These are phyloP conservation scores for Ditylenchus weischeri DNA, from an alignment of 2,888 invertebrate species.

Conservation along the genomic window DNA sequence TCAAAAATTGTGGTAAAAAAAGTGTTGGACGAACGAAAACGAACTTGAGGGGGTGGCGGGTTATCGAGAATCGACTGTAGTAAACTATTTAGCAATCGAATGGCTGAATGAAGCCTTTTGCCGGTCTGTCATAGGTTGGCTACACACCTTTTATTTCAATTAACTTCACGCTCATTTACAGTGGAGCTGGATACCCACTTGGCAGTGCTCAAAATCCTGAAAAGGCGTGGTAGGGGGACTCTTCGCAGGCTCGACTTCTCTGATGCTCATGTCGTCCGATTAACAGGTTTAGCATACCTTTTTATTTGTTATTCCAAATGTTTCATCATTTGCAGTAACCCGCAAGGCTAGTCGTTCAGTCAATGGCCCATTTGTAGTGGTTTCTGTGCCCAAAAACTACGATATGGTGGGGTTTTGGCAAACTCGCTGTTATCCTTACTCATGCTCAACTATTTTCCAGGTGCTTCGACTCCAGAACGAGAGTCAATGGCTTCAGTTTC, in stretches of 20 bases:
- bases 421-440: too few relatives aligned
- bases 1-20: too few relatives aligned
- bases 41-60: too few relatives aligned
- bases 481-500: constrained; percentile 35
- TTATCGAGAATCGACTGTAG: too few relatives aligned
- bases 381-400: constrained; percentile 79
- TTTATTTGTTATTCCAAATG: too few relatives aligned
- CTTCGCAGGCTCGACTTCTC: constrained; percentile 77
- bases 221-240: constrained; percentile 78
- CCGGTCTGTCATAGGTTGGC: constrained; percentile 27
- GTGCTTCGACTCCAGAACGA: constrained; percentile 76
- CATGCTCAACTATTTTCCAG: constrained; percentile 29
- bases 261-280: constrained; percentile 65
- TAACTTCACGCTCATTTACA: background rate
- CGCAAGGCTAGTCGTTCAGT: constrained; percentile 65
- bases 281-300: constrained; percentile 64
- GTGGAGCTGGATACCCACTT: constrained; percentile 30
- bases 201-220: constrained; percentile 31
- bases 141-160: too few relatives aligned
- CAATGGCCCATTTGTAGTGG: constrained; percentile 71
- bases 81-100: constrained; percentile 45
- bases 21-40: too few relatives aligned
- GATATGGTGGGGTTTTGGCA: constrained; percentile 69
- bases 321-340: constrained; percentile 66
- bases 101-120: constrained; percentile 49